Evolutionary conservation across 1,140 invertebrate species (phyloP).

Genomic region (Drosophila grimshawi): DNA sequence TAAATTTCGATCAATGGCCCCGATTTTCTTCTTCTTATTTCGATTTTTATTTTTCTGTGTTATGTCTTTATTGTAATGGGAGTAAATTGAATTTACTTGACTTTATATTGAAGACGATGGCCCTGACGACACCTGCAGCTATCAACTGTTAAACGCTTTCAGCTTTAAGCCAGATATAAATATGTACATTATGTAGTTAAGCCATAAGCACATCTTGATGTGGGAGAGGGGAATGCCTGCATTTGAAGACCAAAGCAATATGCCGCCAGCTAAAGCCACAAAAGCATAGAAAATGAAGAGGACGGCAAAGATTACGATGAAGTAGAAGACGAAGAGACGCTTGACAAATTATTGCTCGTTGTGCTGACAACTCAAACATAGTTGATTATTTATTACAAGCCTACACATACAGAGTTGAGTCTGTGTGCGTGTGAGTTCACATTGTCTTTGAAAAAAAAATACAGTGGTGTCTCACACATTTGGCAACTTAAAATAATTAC

Average conservation of each 20-base stretch:
- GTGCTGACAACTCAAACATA: conserved; percentile 73
- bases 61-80: conserved; percentile 72
- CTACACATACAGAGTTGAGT: conserved; percentile 26
- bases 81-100: conserved; percentile 70
- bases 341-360: conserved; percentile 77
- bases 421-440: conserved; percentile 10
- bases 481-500: too few relatives aligned
- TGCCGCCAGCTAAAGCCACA: conserved; percentile 18
- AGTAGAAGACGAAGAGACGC: conserved; percentile 35
- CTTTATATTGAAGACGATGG: conserved; percentile 10
- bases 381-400: conserved; percentile 60
- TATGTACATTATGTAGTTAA: conserved; percentile 5
- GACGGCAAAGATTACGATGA: neutral
- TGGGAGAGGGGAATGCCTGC: neutral
- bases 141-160: neutral
- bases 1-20: conserved; percentile 56
- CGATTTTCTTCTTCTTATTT: conserved; percentile 9
- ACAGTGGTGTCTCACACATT: too few relatives aligned
- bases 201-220: conserved; percentile 6
- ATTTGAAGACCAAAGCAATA: conserved; percentile 24
- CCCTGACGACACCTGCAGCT: conserved; percentile 15
- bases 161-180: neutral
- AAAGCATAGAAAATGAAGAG: neutral
- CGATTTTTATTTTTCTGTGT: conserved; percentile 18
- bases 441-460: conserved; percentile 14